phyloP scores from a whole-genome alignment of 2,888 invertebrate species.

The Drosophila falleni region DNA sequence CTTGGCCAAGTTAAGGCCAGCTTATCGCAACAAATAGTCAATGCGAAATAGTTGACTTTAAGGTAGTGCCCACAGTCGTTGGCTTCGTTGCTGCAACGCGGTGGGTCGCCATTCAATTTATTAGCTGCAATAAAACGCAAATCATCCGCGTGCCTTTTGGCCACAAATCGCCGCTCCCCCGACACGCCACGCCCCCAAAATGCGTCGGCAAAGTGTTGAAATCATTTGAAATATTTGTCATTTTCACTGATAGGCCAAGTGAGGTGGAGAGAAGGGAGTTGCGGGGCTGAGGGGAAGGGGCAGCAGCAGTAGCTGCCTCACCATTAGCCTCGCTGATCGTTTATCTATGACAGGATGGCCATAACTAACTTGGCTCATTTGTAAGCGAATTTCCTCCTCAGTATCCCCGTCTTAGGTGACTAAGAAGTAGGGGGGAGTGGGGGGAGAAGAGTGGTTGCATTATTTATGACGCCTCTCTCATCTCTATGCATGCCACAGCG shows the following conservation, averaged over 20 bases:
- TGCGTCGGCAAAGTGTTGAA: conserved; percentile 78
- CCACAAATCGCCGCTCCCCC: background rate
- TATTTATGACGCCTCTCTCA: conserved; percentile 47
- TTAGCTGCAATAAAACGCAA: conserved; percentile 82
- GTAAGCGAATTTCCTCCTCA: conserved; percentile 46
- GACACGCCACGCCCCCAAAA: background rate
- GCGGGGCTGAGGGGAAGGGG: conserved; percentile 2
- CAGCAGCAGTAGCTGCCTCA: conserved; percentile 19
- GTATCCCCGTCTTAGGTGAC: no score
- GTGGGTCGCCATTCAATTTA: conserved; percentile 79
- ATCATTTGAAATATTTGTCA: conserved; percentile 83
- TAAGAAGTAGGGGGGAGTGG: no score
- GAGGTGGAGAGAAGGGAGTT: background rate
- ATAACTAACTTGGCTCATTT: conserved; percentile 70
- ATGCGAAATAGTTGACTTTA: conserved; percentile 50
- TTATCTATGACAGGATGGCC: conserved; percentile 72
- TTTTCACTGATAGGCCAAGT: conserved; percentile 66
- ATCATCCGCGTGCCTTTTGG: conserved; percentile 55
- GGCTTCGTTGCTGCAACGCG: conserved; percentile 45
- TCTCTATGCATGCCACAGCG: conserved; percentile 19
- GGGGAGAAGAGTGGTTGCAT: conserved; percentile 5
- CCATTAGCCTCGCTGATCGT: conserved; percentile 58
- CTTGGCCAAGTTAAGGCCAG: conserved; percentile 3
- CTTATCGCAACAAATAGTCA: conserved; percentile 75
- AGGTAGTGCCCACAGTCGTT: background rate